phyloP scores from a whole-genome alignment of 2,888 invertebrate species.

The Antitype chi region DNA sequence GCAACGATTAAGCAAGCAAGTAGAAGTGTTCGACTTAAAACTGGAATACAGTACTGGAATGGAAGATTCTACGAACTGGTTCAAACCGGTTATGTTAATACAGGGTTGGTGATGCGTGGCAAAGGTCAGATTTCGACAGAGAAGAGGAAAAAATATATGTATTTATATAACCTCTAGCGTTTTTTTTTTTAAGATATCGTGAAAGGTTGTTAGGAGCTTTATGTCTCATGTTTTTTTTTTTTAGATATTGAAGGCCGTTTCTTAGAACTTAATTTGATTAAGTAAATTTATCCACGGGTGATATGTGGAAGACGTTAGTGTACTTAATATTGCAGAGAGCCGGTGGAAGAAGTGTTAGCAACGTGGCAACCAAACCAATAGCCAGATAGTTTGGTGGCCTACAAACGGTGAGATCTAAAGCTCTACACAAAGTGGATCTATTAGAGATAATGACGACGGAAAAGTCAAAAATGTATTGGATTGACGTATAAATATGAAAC shows the following conservation, averaged over 20 bases:
- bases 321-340: not conserved
- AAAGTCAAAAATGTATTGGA: not conserved
- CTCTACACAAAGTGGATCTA: not conserved
- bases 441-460: not conserved
- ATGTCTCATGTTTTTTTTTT: not conserved
- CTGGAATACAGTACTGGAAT: slow-evolving; percentile 57
- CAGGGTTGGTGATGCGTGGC: slow-evolving; percentile 54
- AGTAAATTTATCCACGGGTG: not conserved
- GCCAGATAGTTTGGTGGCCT: not conserved
- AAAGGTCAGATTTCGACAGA: slow-evolving; percentile 68
- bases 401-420: not conserved
- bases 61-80: slow-evolving; percentile 70
- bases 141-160: slow-evolving; percentile 41
- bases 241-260: slow-evolving; percentile 3
- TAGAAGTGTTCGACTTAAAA: slow-evolving; percentile 35
- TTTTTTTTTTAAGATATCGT: slow-evolving; percentile 9
- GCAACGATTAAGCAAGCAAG: slow-evolving; percentile 45
- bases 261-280: not conserved
- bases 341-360: not conserved
- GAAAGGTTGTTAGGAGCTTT: not conserved
- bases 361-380: no score
- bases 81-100: slow-evolving; percentile 74
- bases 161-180: not conserved
- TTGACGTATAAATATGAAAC: not conserved
- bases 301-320: not conserved